phyloP scores from a whole-genome alignment of 2,888 invertebrate species.

The Pycnomerus fuliginosus region DNA sequence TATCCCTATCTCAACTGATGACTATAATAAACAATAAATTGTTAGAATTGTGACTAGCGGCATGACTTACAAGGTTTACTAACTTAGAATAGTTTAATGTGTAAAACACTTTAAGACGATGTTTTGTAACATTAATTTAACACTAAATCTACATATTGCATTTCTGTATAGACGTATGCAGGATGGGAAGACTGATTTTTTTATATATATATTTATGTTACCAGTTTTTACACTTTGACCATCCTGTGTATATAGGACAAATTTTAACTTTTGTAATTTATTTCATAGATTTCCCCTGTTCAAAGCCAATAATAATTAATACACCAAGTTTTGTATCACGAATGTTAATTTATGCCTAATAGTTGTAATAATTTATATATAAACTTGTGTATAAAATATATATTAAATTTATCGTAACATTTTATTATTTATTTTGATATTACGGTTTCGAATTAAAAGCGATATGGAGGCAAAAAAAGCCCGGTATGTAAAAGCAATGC shows the following conservation, averaged over 20 bases:
- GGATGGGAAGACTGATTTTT: constrained; percentile 18
- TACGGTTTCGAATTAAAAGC: background rate
- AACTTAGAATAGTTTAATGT: constrained; percentile 45
- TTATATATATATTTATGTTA: background rate
- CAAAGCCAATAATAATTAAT: constrained; percentile 31
- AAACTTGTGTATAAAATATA: constrained; percentile 51
- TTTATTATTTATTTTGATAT: constrained; percentile 2
- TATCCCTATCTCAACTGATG: background rate
- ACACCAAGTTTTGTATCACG: constrained; percentile 44
- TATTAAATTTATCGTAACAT: constrained; percentile 48
- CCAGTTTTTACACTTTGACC: constrained; percentile 26
- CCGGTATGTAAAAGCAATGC: background rate
- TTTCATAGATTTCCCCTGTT: constrained; percentile 6
- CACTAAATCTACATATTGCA: constrained; percentile 9
- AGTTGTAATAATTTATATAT: constrained; percentile 51
- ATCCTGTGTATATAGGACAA: constrained; percentile 30
- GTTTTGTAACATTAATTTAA: constrained; percentile 38
- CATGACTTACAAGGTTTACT: constrained; percentile 47
- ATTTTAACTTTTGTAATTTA: constrained; percentile 33
- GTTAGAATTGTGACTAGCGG: constrained; percentile 56
- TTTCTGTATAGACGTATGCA: constrained; percentile 34
- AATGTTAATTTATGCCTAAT: constrained; percentile 47
- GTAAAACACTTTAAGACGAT: constrained; percentile 40
- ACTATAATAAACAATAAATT: constrained; percentile 18
- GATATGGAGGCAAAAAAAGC: background rate